Conservation (phyloP, 2,113 vertebrate species). For the Erpornis zantholeuca region DNA sequence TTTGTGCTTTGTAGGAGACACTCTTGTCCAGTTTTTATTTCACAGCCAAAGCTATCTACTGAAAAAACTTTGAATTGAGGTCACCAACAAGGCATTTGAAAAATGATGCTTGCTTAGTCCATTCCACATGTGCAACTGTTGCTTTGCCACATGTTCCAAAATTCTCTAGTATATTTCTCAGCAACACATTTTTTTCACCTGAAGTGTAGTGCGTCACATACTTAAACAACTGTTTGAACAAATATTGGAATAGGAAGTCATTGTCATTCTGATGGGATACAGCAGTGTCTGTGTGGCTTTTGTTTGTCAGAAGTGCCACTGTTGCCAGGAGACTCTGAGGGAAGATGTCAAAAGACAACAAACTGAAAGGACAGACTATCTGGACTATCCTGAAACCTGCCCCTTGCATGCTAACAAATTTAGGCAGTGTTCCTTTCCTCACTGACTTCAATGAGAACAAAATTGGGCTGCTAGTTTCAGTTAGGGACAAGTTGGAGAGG, state of each 20-base stretch:
- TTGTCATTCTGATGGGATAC: slow-evolving; percentile 69
- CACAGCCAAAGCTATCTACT: not conserved
- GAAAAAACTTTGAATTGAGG: not conserved
- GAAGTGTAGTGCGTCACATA: not conserved
- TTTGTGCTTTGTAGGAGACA: not conserved
- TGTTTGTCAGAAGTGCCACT: slow-evolving; percentile 58
- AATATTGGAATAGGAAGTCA: slow-evolving; percentile 26
- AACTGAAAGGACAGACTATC: slow-evolving; percentile 60
- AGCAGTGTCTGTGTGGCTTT: slow-evolving; percentile 53
- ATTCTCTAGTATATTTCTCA: not conserved
- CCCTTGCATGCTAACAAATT: slow-evolving; percentile 52
- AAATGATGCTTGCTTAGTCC: not conserved
- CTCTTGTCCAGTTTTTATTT: not conserved
- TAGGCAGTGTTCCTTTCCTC: not conserved
- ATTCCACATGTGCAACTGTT: not conserved
- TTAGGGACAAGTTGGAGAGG: not conserved
- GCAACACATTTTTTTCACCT: not conserved
- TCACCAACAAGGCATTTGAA: not conserved
- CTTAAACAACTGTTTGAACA: slow-evolving; percentile 45
- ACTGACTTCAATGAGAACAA: not conserved
- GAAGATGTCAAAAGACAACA: slow-evolving; percentile 67
- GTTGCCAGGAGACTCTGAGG: slow-evolving; percentile 68
- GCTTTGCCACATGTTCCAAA: not conserved
- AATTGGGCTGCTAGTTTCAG: not conserved
- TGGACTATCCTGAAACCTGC: not conserved